A percentile compares a stretch with the other conserved stretches of the same genome.
These are phyloP conservation scores for Clamator glandarius DNA, from an alignment of 2,797 vertebrate genomes.

Conservation along the genomic window DNA sequence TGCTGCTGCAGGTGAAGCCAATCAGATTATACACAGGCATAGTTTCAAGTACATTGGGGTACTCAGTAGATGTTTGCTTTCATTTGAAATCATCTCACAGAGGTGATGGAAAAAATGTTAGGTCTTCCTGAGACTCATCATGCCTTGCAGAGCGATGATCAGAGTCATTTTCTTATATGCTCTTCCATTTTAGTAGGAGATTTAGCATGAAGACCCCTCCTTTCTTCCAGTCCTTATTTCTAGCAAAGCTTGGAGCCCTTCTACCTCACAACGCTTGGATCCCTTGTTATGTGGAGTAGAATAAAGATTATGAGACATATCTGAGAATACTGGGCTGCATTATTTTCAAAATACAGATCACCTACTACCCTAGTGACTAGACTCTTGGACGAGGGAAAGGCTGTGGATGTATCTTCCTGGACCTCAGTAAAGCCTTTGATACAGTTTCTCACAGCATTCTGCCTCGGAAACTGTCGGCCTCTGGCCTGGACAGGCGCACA, in stretches of 20 bases:
- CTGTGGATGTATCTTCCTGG: no score
- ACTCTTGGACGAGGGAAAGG: no score
- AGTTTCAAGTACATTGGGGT: background rate
- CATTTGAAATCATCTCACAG: background rate
- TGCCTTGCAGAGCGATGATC: background rate
- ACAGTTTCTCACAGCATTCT: no score
- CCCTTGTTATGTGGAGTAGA: background rate
- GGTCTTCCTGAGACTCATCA: background rate
- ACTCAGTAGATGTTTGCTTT: background rate
- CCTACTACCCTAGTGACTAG: no score
- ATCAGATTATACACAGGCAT: background rate
- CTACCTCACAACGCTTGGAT: background rate
- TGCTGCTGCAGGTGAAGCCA: background rate
- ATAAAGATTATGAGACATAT: background rate
- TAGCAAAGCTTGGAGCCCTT: background rate
- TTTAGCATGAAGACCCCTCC: background rate
- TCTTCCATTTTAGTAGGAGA: background rate
- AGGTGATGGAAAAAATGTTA: background rate
- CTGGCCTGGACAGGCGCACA: no score
- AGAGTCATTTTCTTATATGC: background rate
- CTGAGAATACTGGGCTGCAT: background rate
- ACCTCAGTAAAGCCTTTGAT: no score
- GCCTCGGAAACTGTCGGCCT: no score
- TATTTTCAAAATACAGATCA: background rate
- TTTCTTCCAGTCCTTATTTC: background rate